Evolutionary conservation across 2,113 vertebrate genomes (phyloP), one percentile per base, ranked within the genome.

Genomic region (Mungos mungo): DNA sequence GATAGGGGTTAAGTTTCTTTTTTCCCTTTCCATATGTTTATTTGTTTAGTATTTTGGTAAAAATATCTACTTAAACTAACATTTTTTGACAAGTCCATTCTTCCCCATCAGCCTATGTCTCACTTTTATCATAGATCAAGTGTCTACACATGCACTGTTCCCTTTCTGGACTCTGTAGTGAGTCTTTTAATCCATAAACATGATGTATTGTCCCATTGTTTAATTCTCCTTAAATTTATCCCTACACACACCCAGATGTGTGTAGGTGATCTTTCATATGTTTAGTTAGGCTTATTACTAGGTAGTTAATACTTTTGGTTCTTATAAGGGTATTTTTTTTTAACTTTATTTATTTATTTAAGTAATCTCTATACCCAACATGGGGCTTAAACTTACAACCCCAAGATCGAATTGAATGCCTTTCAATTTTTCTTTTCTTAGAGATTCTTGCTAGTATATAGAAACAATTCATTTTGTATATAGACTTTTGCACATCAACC

Each of bases 21-120:
- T 69, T 69, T 90, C 47, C 12, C 68, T 45, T 80, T 35, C 10
- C 47, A 41, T 68, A n/a, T 93, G 21, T 31, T 69, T 31, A 45
- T 83, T 52, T 68, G 41, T 68, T 95, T 69, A 84, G 52, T 35
- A 50, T 84, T 95, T 95, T 90, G 80, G 18, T 47, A 79, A 80
- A 88, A 85, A 91, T 85, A 68, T 76, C 29, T 50, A 81, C 19
- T 65, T 91, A n/a, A n/a, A n/a, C n/a, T 68, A 31, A 6, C 47
- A 69, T 31, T 79, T 41, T 95, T 76, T 84, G 3, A 91, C 69
- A 79, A 95, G 7, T 47, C 66, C 38, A 79, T 47, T 71, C 71
- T 90, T 90, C 9, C 12, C 11, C 27, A 84, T 57, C 23, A 85
- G 12, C 31, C 35, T 66, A 21, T 38, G 2, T n/a, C 5, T 90